Conservation (phyloP, 2,797 vertebrate genomes). For the Intellagama lesueurii region DNA sequence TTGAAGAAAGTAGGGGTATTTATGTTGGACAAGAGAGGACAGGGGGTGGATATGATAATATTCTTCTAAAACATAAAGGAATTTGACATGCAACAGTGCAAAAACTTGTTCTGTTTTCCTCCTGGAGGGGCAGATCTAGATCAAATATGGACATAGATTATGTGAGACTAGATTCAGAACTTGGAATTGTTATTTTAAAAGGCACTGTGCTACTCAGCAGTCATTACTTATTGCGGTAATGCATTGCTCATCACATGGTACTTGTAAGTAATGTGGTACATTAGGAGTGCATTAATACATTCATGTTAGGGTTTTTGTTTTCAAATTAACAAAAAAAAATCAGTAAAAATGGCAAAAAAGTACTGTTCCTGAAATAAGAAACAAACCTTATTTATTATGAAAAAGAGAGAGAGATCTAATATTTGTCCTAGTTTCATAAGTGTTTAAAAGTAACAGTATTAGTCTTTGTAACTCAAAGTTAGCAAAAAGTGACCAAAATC, state of each 20-base stretch:
- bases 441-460: no score
- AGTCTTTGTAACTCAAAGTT: no score
- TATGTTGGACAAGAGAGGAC: neutral
- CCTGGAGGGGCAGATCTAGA: neutral
- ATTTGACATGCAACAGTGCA: neutral
- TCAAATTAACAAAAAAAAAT: neutral
- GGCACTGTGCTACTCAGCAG: neutral
- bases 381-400: neutral
- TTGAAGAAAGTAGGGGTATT: neutral
- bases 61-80: neutral
- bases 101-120: neutral
- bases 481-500: no score
- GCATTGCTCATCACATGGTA: neutral
- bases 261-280: neutral
- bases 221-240: neutral
- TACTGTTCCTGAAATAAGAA: neutral
- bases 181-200: neutral
- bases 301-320: no score
- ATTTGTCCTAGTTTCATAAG: no score
- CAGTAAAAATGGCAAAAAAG: neutral
- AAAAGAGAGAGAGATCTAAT: no score
- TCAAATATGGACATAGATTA: neutral
- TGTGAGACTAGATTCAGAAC: neutral
- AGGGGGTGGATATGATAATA: neutral
- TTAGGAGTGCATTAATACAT: neutral